Evolutionary conservation across 2,797 vertebrate species (phyloP), one percentile per base, ranked within the genome.

Genomic region (Gephyroberyx darwinii): DNA sequence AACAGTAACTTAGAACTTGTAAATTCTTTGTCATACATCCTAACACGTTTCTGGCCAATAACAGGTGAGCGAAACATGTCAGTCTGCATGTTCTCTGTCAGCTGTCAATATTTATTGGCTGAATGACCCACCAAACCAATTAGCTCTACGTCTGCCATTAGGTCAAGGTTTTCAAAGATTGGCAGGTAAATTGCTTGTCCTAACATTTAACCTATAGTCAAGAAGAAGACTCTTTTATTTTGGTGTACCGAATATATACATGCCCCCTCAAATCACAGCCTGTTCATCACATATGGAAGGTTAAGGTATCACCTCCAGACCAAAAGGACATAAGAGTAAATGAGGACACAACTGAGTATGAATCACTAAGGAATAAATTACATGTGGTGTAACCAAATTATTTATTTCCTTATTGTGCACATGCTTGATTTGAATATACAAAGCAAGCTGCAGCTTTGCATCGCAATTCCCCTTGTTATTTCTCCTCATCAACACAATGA

Each of bases 371-470:
- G 33, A 59, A 8, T 30, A 20, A 65, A 65, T 35, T 16, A 5
- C 0, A 26, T 16, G 17, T 47, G 54, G 19, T 54, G 26, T 81
- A 31, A 80, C 52, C 73, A 75, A 80, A 84, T 64, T 0, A 71
- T 65, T 41, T 0, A 31, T 81, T 76, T 86, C 19, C 78, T 8
- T 71, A n/a, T 64, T 60, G 55, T 66, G 35, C 54, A 35, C 59
- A 51, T 56, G 69, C 17, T 56, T 77, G 59, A 89, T 90, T 90
- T 86, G 67, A 80, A 83, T 85, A 84, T 16, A 70, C 86, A 86
- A 88, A 73, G 54, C 51, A 8, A 73, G 54, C 50, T 54, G 30
- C 12, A 2, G 19, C 19, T 84, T 86, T 83, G 67, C 77, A 80
- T 74, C 45, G 10, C 45, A 53, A n/a, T 66, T 58, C n/a, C 37